phyloP scores from a whole-genome alignment of 2,888 invertebrate species.

The Pyralis farinalis region DNA sequence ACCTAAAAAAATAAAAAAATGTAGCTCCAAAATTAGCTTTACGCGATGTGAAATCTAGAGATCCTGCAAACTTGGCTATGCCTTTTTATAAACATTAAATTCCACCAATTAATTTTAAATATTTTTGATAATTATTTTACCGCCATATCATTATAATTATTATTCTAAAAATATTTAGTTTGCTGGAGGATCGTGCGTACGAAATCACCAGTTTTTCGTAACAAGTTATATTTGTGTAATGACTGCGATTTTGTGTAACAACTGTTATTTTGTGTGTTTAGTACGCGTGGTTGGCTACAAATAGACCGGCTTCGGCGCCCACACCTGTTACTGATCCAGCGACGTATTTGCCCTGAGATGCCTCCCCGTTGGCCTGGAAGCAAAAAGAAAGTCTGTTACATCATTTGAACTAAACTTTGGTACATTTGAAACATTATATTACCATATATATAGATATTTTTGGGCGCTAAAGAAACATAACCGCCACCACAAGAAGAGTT shows the following conservation, averaged over 20 bases:
- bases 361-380: slow-evolving; percentile 93
- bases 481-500: too few relatives aligned
- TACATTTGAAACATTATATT: too few relatives aligned
- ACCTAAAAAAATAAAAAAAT: slow-evolving; percentile 1
- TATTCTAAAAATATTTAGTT: not conserved
- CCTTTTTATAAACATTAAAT: not conserved
- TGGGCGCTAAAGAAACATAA: too few relatives aligned
- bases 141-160: not conserved
- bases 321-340: slow-evolving; percentile 92
- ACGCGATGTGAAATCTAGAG: not conserved
- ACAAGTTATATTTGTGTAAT: slow-evolving; percentile 15
- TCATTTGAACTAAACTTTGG: too few relatives aligned
- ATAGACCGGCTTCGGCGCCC: slow-evolving; percentile 93
- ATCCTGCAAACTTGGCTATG: not conserved
- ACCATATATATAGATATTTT: too few relatives aligned
- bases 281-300: slow-evolving; percentile 98
- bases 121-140: not conserved
- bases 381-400: too few relatives aligned
- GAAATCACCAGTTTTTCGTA: not conserved
- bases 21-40: not conserved
- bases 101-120: not conserved
- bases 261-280: slow-evolving; percentile 70
- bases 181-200: slow-evolving; percentile 2
- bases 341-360: slow-evolving; percentile 94
- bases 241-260: not conserved